Evolutionary conservation across 2,888 invertebrate genomes (phyloP).

Genomic region (Apamea sordens): DNA sequence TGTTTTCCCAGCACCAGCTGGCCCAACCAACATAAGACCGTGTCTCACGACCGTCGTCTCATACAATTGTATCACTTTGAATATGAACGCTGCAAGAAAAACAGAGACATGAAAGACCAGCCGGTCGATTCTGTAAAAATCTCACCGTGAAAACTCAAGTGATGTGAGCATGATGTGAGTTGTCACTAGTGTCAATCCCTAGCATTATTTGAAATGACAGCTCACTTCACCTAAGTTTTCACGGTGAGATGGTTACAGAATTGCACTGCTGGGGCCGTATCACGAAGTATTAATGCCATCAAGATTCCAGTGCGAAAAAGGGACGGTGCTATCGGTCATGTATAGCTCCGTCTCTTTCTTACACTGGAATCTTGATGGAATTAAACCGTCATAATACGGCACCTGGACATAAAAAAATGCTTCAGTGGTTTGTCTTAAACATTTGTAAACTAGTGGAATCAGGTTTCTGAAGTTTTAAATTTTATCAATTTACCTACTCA

Average conservation of each 20-base stretch:
- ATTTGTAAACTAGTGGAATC: neutral
- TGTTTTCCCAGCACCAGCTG: conserved; percentile 95
- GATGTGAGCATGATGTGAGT: no score
- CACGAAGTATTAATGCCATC: no score
- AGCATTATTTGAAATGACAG: no score
- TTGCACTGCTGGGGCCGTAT: no score
- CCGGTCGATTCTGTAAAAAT: no score
- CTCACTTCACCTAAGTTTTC: no score
- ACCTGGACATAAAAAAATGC: neutral
- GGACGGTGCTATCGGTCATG: neutral
- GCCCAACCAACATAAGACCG: conserved; percentile 95
- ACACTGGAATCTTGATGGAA: neutral
- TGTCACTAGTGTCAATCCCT: no score
- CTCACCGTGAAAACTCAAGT: no score
- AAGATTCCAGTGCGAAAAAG: neutral
- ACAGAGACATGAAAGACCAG: neutral
- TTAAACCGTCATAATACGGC: no score
- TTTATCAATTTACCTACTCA: neutral
- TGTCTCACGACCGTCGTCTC: conserved; percentile 96
- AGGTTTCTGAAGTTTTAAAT: neutral
- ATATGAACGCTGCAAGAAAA: conserved; percentile 91
- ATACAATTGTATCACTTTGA: conserved; percentile 95
- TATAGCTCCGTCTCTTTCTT: neutral
- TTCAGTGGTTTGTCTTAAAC: neutral
- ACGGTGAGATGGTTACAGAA: no score